These are phyloP conservation scores for Anthopleura xanthogrammica DNA, from an alignment of 92 coral and sea anemone species.

Conservation along the genomic window DNA sequence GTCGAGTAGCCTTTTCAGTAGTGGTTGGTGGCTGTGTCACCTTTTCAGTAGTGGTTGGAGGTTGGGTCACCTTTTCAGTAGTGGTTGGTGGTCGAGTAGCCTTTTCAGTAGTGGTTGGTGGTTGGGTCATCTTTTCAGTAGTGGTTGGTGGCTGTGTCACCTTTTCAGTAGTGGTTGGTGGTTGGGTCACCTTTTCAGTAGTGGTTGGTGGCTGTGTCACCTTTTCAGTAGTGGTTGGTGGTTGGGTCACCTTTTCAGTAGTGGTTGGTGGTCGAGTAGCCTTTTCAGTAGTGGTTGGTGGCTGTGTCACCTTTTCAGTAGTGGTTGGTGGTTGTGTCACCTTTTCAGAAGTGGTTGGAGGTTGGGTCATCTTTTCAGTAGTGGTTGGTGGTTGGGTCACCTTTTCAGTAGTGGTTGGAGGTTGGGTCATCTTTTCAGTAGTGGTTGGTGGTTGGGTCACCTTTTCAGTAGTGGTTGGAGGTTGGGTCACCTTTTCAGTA, in stretches of 20 bases:
- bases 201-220: conserved; percentile 22
- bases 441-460: too few relatives aligned
- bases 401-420: background rate
- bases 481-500: too few relatives aligned
- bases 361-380: background rate
- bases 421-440: too few relatives aligned
- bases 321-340: conserved; percentile 20
- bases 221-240: conserved; percentile 16
- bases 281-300: background rate
- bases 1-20: conserved; percentile 9
- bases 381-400: conserved; percentile 14
- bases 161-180: conserved; percentile 14
- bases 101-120: conserved; percentile 12
- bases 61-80: background rate
- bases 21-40: conserved; percentile 15
- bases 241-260: conserved; percentile 1
- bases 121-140: background rate
- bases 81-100: conserved; percentile 18
- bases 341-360: too few relatives aligned
- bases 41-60: conserved; percentile 15
- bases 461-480: background rate
- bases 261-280: too few relatives aligned
- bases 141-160: conserved; percentile 28
- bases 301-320: background rate
- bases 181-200: conserved; percentile 1